Base-by-base conservation (phyloP, 2,888 invertebrate species). In the Furcula furcula region DNA sequence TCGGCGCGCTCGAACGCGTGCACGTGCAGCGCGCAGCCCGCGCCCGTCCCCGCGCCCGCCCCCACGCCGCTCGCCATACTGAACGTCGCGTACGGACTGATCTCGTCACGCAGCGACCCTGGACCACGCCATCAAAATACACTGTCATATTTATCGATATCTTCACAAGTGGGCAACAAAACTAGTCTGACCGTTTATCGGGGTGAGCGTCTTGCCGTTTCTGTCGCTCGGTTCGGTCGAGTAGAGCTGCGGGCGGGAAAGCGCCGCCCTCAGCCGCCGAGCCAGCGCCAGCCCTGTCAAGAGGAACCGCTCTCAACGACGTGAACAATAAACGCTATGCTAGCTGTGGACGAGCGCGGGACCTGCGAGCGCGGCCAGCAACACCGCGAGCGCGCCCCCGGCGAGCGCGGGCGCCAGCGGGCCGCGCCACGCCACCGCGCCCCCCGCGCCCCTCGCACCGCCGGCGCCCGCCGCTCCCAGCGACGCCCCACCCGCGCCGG, bases 21-120 rank as follows among this genome's bases (percentile, higher is more conserved):
- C 50, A 81, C 55, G 55, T 73, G 82, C 53, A 81, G 68, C 40
- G 72, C 74, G 55, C 77, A 70, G 16, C 49, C 55, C 3, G 46
- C 56, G 40, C 88, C 91, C 28, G 90, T 90, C 5, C 34, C 44
- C 18, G 29, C 44, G 13, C 41, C 26, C 40, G 58, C 67, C 40
- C 67, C 31, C 29, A 46, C 59, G 34, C 91, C 90, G 28, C 91
- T 91, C 37, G 92, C 89, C 52, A 94, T 93, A 65, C 92, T 94
- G 81, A 94, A 94, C 48, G 94, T 94, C 25, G 94, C 94, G 75
- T 94, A 94, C 4, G 94, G 94, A 53, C 93, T 93, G 61, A 94
- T 94, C 77, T 94, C 94, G 69, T 93, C n/a, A n/a, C n/a, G 92
- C 88, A 92, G 90, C 63, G 92, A 92, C 7, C 52, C 71, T 63